A percentile compares a stretch with the other conserved stretches of the same genome.
Conservation (phyloP, 2,113 vertebrate species). For the Orientallactaga bullata region DNA sequence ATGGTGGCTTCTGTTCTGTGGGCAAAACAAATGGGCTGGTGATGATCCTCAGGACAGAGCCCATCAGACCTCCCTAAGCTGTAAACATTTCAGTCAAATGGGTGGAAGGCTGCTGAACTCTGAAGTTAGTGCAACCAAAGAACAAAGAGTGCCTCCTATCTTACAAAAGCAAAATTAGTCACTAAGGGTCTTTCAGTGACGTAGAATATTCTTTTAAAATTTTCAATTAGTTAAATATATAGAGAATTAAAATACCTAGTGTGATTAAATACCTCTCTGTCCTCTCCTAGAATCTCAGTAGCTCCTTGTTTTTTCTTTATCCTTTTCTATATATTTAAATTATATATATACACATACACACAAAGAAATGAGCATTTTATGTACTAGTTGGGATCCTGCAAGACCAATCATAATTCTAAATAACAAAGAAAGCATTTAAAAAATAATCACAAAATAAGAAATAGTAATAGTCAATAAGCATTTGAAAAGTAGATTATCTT, state of each 20-base stretch:
- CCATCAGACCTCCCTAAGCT: not conserved
- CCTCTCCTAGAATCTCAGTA: not conserved
- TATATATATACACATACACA: not conserved
- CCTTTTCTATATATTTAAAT: not conserved
- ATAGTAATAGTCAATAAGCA: not conserved
- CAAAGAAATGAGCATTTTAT: not conserved
- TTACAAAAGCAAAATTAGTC: not conserved
- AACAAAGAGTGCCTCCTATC: not conserved
- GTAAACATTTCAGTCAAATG: not conserved
- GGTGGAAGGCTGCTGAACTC: not conserved
- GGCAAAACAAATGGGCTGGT: not conserved
- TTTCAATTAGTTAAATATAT: not conserved
- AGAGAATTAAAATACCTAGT: not conserved
- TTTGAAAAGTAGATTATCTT: not conserved
- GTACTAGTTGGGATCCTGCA: not conserved
- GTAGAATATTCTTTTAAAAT: not conserved
- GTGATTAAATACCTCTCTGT: not conserved
- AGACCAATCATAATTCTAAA: not conserved
- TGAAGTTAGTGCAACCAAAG: not conserved
- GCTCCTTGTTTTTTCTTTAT: not conserved
- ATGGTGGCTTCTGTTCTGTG: accelerated
- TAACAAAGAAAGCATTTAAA: not conserved
- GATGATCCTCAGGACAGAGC: not conserved
- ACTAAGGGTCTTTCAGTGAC: not conserved
- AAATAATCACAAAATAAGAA: not conserved